Base-by-base conservation (phyloP, 1,140 invertebrate genomes). In the Drosophila watanabei region DNA sequence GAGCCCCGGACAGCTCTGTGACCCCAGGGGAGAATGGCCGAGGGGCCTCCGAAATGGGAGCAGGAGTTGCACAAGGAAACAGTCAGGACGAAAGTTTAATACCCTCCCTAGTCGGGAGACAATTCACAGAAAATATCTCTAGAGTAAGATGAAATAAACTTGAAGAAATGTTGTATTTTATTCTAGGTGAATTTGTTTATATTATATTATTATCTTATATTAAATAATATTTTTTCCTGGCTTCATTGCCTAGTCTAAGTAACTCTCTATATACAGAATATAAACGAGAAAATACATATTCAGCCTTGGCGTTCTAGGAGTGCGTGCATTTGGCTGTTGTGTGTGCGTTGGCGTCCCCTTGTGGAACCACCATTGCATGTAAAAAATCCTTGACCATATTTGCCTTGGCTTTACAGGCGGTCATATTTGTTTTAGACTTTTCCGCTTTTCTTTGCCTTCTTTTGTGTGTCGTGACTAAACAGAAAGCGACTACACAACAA, bases 391-490 rank as follows among this genome's bases (percentile, higher is more conserved):
- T 57, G 54, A 57, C 54, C 54, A 57, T 57, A 57, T 57, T 57
- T 57, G 54, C 54, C 54, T 57, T 57, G 54, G 54, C 54, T 57
- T 57, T 39, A 57, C 54, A 57, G 54, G 54, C 54, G 54, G 54
- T 57, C 54, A 57, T 57, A 57, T 57, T 57, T 57, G 54, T 57
- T 57, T 39, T 57, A 57, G 54, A 57, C 54, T 57, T 57, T 57
- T 39, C 54, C 54, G 54, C 35, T 57, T 57, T 57, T 57, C 54
- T 57, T 57, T 57, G 35, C 54, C 10, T 57, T 57, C 54, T 57
- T 57, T 57, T 57, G 54, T 57, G 54, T 57, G 54, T 16, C 54
- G 14, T 39, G 54, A 57, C 54, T 39, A 57, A 57, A 57, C 54
- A 57, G 54, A 57, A 41, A 39, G 35, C 54, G 35, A 37, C 54